Evolutionary conservation across 2,888 invertebrate genomes (phyloP).

Genomic region (Theodoxus fluviatilis): DNA sequence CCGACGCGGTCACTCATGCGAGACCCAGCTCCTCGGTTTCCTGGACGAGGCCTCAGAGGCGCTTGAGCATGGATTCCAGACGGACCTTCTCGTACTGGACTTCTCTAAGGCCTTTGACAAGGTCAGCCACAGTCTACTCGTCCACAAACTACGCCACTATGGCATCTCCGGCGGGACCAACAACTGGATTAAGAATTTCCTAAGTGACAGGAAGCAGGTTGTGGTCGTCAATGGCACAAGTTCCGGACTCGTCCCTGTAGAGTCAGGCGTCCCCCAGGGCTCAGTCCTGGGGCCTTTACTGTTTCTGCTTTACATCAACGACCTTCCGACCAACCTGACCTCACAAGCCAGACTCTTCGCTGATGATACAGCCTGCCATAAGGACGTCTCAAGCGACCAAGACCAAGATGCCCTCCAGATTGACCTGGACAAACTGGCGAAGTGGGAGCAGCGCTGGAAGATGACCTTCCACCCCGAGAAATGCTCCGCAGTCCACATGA

Average conservation of each 20-base stretch:
- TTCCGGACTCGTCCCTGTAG: no score
- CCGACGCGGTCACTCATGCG: constrained; percentile 32
- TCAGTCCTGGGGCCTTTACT: no score
- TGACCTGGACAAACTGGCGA: constrained; percentile 16
- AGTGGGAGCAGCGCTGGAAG: constrained; percentile 15
- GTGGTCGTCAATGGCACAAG: constrained; percentile 15
- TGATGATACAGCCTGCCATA: not conserved
- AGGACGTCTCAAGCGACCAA: not conserved
- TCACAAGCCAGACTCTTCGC: not conserved
- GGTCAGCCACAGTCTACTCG: constrained; percentile 9
- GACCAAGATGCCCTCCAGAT: not conserved
- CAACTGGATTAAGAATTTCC: not conserved
- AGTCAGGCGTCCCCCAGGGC: no score
- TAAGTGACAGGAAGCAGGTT: constrained; percentile 3
- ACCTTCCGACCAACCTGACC: constrained; percentile 2
- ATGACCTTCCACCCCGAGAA: constrained; percentile 21
- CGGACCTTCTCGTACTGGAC: constrained; percentile 35
- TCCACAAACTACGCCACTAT: constrained; percentile 20
- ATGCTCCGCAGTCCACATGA: not conserved
- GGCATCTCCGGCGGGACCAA: constrained; percentile 15
- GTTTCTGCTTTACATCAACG: constrained; percentile 12
- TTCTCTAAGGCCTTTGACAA: constrained; percentile 30
- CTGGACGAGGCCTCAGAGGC: constrained; percentile 28
- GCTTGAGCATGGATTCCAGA: constrained; percentile 30
- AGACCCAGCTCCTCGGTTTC: no score